Conservation (phyloP, 2,797 vertebrate genomes). For the Etheostoma nigrum region DNA sequence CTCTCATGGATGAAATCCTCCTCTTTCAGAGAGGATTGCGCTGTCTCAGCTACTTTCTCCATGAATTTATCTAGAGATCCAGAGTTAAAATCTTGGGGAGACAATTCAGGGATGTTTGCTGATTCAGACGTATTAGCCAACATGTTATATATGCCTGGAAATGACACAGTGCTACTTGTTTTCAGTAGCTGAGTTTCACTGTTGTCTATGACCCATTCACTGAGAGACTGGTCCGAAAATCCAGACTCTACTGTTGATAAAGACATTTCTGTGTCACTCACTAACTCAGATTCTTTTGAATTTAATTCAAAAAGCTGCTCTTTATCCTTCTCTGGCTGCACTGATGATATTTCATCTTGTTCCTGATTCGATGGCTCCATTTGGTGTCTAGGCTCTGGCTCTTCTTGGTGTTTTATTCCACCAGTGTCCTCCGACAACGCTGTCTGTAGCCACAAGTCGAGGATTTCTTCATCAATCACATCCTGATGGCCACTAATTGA, state of each 20-base stretch:
- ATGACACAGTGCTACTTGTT: neutral
- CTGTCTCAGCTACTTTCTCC: constrained; percentile 17
- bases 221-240: constrained; percentile 41
- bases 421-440: constrained; percentile 33
- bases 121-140: constrained; percentile 20
- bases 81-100: neutral
- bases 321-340: constrained; percentile 15
- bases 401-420: constrained; percentile 13
- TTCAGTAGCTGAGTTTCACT: constrained; percentile 15
- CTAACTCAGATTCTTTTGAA: constrained; percentile 30
- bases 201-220: neutral
- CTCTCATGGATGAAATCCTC: neutral
- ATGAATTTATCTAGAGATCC: constrained; percentile 13
- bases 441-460: constrained; percentile 65
- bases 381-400: constrained; percentile 7
- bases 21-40: neutral
- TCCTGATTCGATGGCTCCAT: constrained; percentile 11
- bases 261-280: constrained; percentile 39
- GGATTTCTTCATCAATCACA: constrained; percentile 68
- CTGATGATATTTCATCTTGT: neutral
- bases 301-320: constrained; percentile 23
- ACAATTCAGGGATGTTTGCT: constrained; percentile 17
- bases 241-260: constrained; percentile 44
- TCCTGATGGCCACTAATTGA: constrained; percentile 13
- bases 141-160: constrained; percentile 6